Conservation (phyloP, 1,140 invertebrate species). For the Globodera rostochiensis region DNA sequence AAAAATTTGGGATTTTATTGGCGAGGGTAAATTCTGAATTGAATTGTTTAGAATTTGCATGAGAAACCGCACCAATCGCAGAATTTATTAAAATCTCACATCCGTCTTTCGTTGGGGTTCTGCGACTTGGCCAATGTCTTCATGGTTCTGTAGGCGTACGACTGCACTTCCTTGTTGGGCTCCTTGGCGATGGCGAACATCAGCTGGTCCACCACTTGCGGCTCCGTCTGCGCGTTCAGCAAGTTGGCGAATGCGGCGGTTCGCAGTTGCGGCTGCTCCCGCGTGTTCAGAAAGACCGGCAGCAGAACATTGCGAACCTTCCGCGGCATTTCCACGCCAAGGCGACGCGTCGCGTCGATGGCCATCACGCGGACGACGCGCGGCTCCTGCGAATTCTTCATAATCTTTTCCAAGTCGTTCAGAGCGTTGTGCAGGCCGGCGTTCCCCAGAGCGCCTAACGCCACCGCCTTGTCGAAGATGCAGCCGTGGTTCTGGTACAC, state of each 20-base stretch:
- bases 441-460: slow-evolving; percentile 46
- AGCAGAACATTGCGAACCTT: slow-evolving; percentile 44
- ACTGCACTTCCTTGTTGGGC: slow-evolving; percentile 45
- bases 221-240: slow-evolving; percentile 37
- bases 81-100: slow-evolving; percentile 14
- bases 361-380: slow-evolving; percentile 41
- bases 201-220: slow-evolving; percentile 36
- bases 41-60: no score
- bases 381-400: slow-evolving; percentile 31
- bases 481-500: slow-evolving; percentile 39
- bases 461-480: slow-evolving; percentile 55
- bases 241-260: slow-evolving; percentile 52
- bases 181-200: slow-evolving; percentile 41
- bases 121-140: slow-evolving; percentile 41
- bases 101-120: slow-evolving; percentile 35
- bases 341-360: slow-evolving; percentile 47
- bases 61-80: neutral
- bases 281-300: slow-evolving; percentile 49
- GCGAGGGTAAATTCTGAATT: no score
- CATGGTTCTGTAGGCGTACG: slow-evolving; percentile 48
- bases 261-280: slow-evolving; percentile 49
- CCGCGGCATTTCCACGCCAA: slow-evolving; percentile 32
- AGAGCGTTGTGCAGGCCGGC: slow-evolving; percentile 51
- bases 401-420: slow-evolving; percentile 41
- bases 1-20: neutral